Base-by-base conservation (phyloP, 2,797 vertebrate species). In the Sebastes nivosus region DNA sequence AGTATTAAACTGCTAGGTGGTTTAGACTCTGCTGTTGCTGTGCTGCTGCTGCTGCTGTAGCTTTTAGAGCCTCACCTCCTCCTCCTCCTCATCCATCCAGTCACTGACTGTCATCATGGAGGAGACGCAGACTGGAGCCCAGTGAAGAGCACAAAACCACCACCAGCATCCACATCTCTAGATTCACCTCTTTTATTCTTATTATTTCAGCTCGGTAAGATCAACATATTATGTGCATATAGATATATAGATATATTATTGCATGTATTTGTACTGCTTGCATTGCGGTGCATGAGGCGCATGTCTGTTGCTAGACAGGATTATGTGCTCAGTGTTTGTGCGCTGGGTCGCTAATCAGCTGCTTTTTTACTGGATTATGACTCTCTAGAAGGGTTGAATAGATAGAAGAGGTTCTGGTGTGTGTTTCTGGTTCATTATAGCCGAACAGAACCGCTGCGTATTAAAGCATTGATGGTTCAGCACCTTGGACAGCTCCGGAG, bases 51-150 rank as follows among this genome's bases (percentile, higher is more conserved):
- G 75, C 77, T 83, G 87, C 75, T 36, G 36, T 36, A 59, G 79
- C 86, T 88, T 86, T 84, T 76, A 83, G 81, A 75, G 34, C 18
- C 1, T 52, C 11, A 20, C 18, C 61, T 59, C 57, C 76, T 71
- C 30, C 30, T 32, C 30, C 30, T 32, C 30, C 30, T 32, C 30
- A 32, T 32, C 10, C 32, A 34, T 34, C 72, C 78, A 66, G 52
- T 83, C 78, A 69, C 83, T 80, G 85, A 75, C 77, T 67, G 79
- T 87, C 89, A 90, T 92, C 91, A 95, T 95, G 94, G 95, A 95
- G 91, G 94, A 85, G 46, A 57, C 88, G 90, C 88, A 91, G 85
- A 75, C 87, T 79, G 85, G 4, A 81, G 80, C 81, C 68, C 77
- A 92, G 87, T 91, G 83, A 92, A 89, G 72, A 79, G 76, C 72